Evolutionary conservation across 1,140 invertebrate species (phyloP), one percentile per base, ranked within the genome.

Genomic region (Conus betulinus): DNA sequence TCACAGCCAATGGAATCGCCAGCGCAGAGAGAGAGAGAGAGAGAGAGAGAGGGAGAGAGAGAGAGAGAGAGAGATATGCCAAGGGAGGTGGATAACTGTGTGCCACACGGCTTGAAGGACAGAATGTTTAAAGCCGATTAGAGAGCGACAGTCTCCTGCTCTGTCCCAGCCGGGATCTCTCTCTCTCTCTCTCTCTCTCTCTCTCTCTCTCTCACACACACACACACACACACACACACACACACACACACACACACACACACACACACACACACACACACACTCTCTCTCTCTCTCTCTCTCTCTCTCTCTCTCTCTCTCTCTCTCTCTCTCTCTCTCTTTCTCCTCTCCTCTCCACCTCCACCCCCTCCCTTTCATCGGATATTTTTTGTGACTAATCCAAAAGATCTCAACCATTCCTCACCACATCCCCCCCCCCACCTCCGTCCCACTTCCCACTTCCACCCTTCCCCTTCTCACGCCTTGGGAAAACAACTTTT

Each of bases 11-110:
- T 52, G 78, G 78, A 79, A n/a, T 52, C 23, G 81, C 7, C 53
- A 84, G 55, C 60, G 55, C 39, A 60, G 82, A 84, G 55, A 63
- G 57, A 84, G 23, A 86, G 27, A 86, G 51, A n/a, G 71, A 86
- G 71, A 52, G 27, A 86, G 27, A 20, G 84, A 76, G 63, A 53
- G 84, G 1, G 84, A 76, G 2, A 86, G 67, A 76, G 71, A 76
- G 23, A 52, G 67, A 52, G 63, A 85, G 55, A 15, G 83, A 27
- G 63, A 85, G 83, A 63, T 3, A 39, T 55, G 39, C n/a, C 23
- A 63, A 25, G 20, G 83, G 39, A 53, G 83, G 27, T 10, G 25
- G 25, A n/a, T 71, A 71, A 23, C 67, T 13, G 11, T 71, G 23
- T 13, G 67, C 6, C 13, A 23, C 67, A 71, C 67, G 20, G 13